Percentiles rank a stretch among this genome's conserved stretches.
Conservation (phyloP, 2,113 vertebrate species). For the Rhinolophus ferrumequinum region DNA sequence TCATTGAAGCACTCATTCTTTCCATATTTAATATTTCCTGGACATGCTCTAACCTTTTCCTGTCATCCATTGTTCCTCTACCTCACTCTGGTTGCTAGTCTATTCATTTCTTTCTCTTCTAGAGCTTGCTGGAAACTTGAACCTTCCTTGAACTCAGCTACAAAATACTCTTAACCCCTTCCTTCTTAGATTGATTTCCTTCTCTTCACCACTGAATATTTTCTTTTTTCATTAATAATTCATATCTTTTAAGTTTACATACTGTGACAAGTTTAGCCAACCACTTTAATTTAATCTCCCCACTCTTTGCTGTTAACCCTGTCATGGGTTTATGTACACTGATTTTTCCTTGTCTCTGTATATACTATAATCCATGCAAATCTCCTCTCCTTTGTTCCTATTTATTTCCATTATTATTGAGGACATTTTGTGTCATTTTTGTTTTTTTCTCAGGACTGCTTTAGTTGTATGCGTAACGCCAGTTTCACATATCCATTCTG, state of each 20-base stretch:
- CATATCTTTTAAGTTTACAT: neutral
- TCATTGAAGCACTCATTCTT: neutral
- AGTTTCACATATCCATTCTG: neutral
- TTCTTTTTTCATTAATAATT: neutral
- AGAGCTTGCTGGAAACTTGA: neutral
- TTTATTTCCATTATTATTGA: neutral
- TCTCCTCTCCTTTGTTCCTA: neutral
- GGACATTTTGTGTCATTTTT: neutral
- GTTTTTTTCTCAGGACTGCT: neutral
- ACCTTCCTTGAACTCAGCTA: neutral
- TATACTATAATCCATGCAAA: neutral
- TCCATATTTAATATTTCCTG: fast-evolving
- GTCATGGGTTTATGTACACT: fast-evolving
- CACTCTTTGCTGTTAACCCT: too few species aligned
- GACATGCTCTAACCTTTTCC: fast-evolving
- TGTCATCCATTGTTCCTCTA: neutral
- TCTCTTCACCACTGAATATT: neutral
- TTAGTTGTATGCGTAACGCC: neutral
- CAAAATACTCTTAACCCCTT: neutral
- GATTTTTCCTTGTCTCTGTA: neutral
- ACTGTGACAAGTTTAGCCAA: fast-evolving
- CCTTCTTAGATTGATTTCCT: neutral
- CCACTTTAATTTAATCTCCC: neutral
- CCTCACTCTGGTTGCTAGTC: neutral
- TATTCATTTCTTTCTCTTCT: neutral